These are phyloP conservation scores for Montifringilla adamsi DNA, from an alignment of 2,113 vertebrate species.

Conservation along the genomic window DNA sequence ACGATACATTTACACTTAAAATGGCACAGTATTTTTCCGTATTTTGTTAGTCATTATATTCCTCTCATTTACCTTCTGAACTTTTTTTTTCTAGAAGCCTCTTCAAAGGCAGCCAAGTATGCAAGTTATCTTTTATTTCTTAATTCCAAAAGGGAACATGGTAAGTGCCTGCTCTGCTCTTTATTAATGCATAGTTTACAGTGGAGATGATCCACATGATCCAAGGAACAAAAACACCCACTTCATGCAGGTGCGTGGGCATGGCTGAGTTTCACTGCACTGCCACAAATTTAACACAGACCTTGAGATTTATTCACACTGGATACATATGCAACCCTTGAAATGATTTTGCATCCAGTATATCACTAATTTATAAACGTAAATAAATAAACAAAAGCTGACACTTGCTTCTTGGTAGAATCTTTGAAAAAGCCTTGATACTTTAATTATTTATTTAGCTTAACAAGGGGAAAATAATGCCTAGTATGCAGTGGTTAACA, in stretches of 20 bases:
- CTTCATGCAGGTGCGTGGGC: constrained; percentile 42
- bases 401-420: background rate
- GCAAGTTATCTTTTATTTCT: background rate
- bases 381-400: constrained; percentile 19
- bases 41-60: background rate
- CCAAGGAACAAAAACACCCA: background rate
- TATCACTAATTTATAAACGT: background rate
- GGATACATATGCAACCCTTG: background rate
- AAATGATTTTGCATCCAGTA: background rate
- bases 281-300: constrained; percentile 21
- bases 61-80: background rate
- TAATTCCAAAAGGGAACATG: background rate
- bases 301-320: background rate
- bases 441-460: background rate
- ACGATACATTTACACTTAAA: background rate
- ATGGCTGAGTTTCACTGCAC: background rate
- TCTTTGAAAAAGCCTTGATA: background rate
- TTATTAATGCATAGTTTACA: background rate
- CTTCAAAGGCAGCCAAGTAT: background rate
- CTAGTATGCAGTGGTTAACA: background rate
- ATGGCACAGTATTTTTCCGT: background rate
- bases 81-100: background rate
- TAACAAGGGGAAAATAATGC: background rate
- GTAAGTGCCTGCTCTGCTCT: background rate
- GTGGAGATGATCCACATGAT: background rate